Evolutionary conservation across 92 coral and sea anemone genomes (phyloP), one percentile per base, ranked within the genome.

Genomic region (Micromussa lordhowensis): DNA sequence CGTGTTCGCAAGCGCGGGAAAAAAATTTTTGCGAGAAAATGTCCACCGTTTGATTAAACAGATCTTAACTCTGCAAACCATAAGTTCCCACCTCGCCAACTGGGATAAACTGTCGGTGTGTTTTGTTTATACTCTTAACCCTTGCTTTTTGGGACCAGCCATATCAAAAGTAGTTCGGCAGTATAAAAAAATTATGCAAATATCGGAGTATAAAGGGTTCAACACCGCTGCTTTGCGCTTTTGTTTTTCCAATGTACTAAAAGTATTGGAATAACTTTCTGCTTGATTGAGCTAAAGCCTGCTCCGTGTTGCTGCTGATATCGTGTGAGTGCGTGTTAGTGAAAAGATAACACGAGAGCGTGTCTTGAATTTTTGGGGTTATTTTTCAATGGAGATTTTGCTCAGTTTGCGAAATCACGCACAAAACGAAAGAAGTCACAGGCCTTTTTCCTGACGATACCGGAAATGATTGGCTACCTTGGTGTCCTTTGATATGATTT

Each of bases 291-390:
- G 19, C 44, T 15, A 38, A 77, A 77, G 57, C 71, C 72, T 36
- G 88, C 29, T 57, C 51, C 68, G 78, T 86, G 35, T 10, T 77
- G n/a, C 48, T 35, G 17, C 81, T 58, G 88, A 86, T 86, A 86
- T 86, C 83, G 49, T 22, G 58, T 19, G 66, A 75, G 28, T 58
- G 88, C 59, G 40, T 36, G 80, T 74, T 15, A 16, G 38, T 13
- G 63, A 35, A 35, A 59, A 84, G 88, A 84, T 84, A 84, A 84
- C 86, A 55, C 66, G 40, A 53, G 31, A 22, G 32, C 74, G 58
- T 84, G 73, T 74, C 81, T 36, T 30, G 54, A 74, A 84, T 84
- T 63, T 44, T 75, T 84, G 81, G 77, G 81, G 88, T 74, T 84
- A n/a, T 48, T 54, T 72, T n/a, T 34, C 70, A 57, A 35, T 7